phyloP scores from a whole-genome alignment of 2,113 vertebrate genomes.

The Axis porcinus region DNA sequence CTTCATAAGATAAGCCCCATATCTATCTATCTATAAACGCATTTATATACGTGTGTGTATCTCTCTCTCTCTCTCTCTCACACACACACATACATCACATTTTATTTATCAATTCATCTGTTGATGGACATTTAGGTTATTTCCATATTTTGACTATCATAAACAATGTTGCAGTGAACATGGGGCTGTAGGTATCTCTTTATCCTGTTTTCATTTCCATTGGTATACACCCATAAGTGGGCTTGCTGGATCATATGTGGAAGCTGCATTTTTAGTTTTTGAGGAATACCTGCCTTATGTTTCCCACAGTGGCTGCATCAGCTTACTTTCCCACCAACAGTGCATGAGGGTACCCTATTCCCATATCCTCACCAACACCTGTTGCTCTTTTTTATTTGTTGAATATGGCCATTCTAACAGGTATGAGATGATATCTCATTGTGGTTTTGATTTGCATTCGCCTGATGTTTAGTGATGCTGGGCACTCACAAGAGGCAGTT shows the following conservation, averaged over 20 bases:
- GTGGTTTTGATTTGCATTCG: background rate
- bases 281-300: background rate
- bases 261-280: background rate
- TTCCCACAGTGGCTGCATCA: background rate
- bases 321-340: background rate
- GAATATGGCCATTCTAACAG: background rate
- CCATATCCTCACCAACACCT: background rate
- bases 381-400: background rate
- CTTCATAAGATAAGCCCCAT: background rate
- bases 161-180: background rate
- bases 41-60: background rate
- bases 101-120: background rate
- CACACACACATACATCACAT: background rate
- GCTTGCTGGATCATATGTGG: background rate
- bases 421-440: background rate
- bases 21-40: background rate
- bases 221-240: background rate
- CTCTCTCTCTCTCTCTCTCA: no score
- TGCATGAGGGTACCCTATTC: background rate
- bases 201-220: background rate
- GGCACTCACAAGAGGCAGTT: background rate
- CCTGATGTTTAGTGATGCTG: background rate
- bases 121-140: background rate
- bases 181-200: background rate
- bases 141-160: background rate